Conservation (phyloP, 2,797 vertebrate species). For the Acridotheres tristis region DNA sequence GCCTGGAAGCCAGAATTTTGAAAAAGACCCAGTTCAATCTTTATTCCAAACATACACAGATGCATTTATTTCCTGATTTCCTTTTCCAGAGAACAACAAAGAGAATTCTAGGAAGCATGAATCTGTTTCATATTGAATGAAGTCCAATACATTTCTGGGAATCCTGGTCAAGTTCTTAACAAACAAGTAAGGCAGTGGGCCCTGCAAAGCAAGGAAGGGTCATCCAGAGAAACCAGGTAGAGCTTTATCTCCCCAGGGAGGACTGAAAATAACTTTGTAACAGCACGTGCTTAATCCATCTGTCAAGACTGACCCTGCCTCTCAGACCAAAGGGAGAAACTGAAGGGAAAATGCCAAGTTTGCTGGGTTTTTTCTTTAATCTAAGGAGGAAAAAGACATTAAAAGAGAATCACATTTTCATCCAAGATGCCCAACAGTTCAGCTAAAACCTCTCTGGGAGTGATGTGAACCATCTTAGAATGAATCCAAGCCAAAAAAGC, state of each 20-base stretch:
- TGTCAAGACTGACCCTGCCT: background rate
- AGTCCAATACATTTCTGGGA: slow-evolving; percentile 31
- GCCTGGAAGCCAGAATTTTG: background rate
- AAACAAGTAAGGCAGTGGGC: background rate
- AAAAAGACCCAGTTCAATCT: background rate
- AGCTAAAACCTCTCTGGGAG: slow-evolving; percentile 6
- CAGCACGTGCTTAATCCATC: background rate
- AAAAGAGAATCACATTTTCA: slow-evolving; percentile 5
- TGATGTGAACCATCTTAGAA: slow-evolving; percentile 1
- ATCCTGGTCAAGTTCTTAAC: background rate
- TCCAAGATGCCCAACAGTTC: background rate
- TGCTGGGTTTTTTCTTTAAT: background rate
- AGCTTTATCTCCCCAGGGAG: background rate
- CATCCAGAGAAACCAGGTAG: slow-evolving; percentile 35
- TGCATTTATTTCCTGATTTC: slow-evolving; percentile 42
- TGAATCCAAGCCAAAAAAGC: background rate
- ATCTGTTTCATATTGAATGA: slow-evolving; percentile 33
- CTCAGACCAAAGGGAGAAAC: background rate
- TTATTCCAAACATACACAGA: slow-evolving; percentile 23
- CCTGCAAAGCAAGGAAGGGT: background rate
- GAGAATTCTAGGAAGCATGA: slow-evolving; percentile 52
- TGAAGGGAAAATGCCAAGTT: background rate
- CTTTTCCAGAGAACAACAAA: slow-evolving; percentile 26
- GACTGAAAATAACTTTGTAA: background rate
- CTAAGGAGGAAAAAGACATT: background rate